Percentiles rank a stretch among this genome's conserved stretches.
These are phyloP conservation scores for Zalophus californianus DNA, from an alignment of 2,797 vertebrate species.

Conservation along the genomic window DNA sequence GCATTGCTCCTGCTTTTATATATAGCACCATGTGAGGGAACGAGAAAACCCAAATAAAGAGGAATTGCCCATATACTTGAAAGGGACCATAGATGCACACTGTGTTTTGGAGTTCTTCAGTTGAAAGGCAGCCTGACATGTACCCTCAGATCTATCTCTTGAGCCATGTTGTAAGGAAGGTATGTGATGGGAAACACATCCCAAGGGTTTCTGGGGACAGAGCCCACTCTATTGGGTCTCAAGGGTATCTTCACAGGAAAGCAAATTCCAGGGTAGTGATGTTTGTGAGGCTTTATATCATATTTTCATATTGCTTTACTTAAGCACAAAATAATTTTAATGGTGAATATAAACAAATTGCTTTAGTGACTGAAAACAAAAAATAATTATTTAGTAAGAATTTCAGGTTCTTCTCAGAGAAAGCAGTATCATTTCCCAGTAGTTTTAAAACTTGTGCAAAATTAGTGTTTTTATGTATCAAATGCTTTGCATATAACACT, in stretches of 20 bases:
- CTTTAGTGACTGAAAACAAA: neutral
- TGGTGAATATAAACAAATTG: neutral
- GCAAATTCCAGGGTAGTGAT: neutral
- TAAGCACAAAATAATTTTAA: neutral
- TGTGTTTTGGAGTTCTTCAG: neutral
- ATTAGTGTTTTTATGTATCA: neutral
- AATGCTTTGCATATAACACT: neutral
- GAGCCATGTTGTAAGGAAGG: neutral
- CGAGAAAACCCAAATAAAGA: neutral
- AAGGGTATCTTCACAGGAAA: neutral
- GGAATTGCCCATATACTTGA: neutral
- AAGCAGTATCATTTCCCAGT: neutral
- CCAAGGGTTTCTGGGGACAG: neutral
- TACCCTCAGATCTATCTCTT: neutral
- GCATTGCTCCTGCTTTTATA: neutral
- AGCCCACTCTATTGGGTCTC: neutral
- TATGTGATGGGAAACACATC: neutral
- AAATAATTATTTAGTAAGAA: slow-evolving; percentile 10
- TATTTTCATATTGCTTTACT: neutral
- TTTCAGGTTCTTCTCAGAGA: neutral
- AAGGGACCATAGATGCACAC: neutral
- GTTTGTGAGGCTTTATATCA: neutral
- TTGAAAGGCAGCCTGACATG: neutral
- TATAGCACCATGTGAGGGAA: neutral
- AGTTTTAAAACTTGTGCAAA: slow-evolving; percentile 22